Base-by-base conservation (phyloP, 2,888 invertebrate genomes). In the Cordilura impudica region DNA sequence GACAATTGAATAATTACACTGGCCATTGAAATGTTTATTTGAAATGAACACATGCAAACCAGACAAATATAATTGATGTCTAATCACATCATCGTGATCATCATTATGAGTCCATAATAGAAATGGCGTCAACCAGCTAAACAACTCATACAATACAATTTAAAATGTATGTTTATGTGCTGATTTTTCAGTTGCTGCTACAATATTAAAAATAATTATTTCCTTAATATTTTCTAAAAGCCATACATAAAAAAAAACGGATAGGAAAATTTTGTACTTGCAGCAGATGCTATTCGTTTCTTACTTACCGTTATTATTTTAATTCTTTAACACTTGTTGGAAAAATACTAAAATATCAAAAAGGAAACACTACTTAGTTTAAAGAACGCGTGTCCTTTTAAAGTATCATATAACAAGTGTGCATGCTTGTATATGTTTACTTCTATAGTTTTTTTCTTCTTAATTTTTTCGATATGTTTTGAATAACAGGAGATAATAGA, bases 1-100 rank as follows among this genome's bases (percentile, higher is more conserved):
- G 84, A 74, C 84, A 86, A 86, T 86, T 86, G 83, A 84, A 86
- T 86, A 87, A 86, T 86, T 87, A 74, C 79, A 65, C 70, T 26
- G 47, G 39, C 43, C 78, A 61, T 63, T 43, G 14, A 63, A 67
- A 67, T 45, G 16, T 45, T 35, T 18, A 14, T 54, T 23, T 61
- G 61, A 51, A 49, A 49, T 65, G 21, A 31, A 31, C 19, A 26
- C 47, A 45, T 54, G 54, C 63, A 63, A 65, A 70, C 51, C 47
- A 51, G 75, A 51, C 63, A 76, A 39, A n/a, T 14, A 19, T 23
- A 75, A 65, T 76, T 72, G 51, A 60, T 70, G 65, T 72, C 58
- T 70, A 65, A 74, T 60, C 65, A 72, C 65, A 63, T 29, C 35
- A 39, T 66, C 31, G 56, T 56, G 21, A 67, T 8, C 35, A 35